Evolutionary conservation across 1,140 invertebrate genomes (phyloP), one percentile per base, ranked within the genome.

Genomic region (Drosophila ficusphila): DNA sequence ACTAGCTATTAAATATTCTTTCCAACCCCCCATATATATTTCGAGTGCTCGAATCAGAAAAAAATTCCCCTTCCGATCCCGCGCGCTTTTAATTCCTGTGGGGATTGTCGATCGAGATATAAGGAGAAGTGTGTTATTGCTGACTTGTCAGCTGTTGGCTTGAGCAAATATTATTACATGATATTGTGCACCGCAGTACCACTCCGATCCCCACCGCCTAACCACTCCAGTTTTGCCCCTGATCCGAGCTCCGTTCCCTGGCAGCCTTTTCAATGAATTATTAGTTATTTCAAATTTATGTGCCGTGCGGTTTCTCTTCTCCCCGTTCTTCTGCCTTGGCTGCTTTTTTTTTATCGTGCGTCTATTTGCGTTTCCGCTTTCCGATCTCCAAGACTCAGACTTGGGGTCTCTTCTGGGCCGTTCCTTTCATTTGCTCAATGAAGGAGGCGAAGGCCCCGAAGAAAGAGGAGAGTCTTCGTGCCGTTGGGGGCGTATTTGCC

Each of bases 251-350:
- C 60, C 53, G 51, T 58, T 46, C 36, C 51, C 31, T 16, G 41
- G 9, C 53, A 68, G 47, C 64, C 60, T 86, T 57, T 86, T 88
- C 73, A 77, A 88, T 86, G 82, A 86, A 88, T 88, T 86, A 88
- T 88, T 81, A 86, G 77, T 86, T 86, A 81, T 88, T 88, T 77
- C 21, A 86, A 86, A 85, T 85, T 85, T 85, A 86, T 85, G 82
- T 86, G 53, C 61, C 76, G 57, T 86, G 67, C 61, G 64, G 46
- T 33, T 64, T 71, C 51, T 46, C 48, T 71, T 47, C 23, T 25
- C 31, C 42, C 9, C 34, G 31, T 33, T 14, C 52, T 29, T 9
- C 16, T 14, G 57, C 36, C 27, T 47, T 25, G 31, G 27, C 36
- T 62, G n/a, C n/a, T n/a, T 54, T 65, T 42, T 79, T 72, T 76